Evolutionary conservation across 1,140 invertebrate species (phyloP).

Genomic region (Heliconius hewitsoni): DNA sequence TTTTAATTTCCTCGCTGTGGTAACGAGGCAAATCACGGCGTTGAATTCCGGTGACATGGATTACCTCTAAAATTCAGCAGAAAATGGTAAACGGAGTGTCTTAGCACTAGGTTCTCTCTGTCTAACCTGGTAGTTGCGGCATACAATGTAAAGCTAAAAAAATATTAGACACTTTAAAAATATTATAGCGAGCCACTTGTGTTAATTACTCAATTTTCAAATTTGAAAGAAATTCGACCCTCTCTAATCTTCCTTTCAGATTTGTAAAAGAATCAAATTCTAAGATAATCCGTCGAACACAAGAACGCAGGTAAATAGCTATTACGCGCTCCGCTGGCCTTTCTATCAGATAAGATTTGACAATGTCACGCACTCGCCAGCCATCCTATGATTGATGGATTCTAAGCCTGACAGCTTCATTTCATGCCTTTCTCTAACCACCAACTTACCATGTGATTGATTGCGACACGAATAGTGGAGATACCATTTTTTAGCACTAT

Average conservation of each 20-base stretch:
- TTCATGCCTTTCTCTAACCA: conserved; percentile 59
- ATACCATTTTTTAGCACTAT: conserved; percentile 14
- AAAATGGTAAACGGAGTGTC: too few relatives aligned
- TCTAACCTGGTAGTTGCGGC: too few relatives aligned
- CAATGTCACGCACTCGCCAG: conserved; percentile 50
- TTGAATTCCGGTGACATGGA: too few relatives aligned
- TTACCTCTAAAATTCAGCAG: too few relatives aligned
- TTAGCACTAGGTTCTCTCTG: too few relatives aligned
- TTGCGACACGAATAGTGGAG: conserved; percentile 17
- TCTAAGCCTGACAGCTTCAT: conserved; percentile 55
- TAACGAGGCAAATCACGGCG: too few relatives aligned
- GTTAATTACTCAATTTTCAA: conserved; percentile 31
- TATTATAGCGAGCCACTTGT: conserved; percentile 13
- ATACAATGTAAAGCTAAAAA: too few relatives aligned
- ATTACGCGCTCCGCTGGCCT: conserved; percentile 70
- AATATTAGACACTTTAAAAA: not conserved
- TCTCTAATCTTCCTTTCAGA: conserved; percentile 54
- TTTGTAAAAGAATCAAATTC: conserved; percentile 66
- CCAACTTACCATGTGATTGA: conserved; percentile 38
- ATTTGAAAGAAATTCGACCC: conserved; percentile 29
- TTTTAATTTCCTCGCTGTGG: too few relatives aligned
- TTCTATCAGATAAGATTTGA: conserved; percentile 66
- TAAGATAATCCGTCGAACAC: conserved; percentile 61
- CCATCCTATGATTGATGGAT: conserved; percentile 62
- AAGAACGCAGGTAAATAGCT: conserved; percentile 72